Evolutionary conservation across 2,113 vertebrate species (phyloP), one percentile per base, ranked within the genome.

Genomic region (Microtus richardsoni): DNA sequence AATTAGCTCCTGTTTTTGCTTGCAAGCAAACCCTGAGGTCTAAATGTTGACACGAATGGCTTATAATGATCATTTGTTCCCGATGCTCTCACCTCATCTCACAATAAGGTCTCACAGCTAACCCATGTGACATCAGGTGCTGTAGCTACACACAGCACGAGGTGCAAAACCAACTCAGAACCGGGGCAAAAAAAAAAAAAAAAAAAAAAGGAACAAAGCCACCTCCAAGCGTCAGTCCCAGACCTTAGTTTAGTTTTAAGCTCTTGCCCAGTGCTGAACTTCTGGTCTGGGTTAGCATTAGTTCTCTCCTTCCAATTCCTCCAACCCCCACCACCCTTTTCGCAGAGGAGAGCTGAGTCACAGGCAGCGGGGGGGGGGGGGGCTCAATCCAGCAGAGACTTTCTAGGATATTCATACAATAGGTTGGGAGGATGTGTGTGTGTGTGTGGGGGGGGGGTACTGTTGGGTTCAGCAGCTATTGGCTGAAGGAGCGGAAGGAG

Each of bases 1-100:
- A 99, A 99, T 99, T 98, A 99, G 99, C 99, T 94, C 95, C 97
- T 89, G 97, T 78, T 98, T 98, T 74, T 96, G 98, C 98, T 98
- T 85, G 95, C 97, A 94, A 98, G 99, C 98, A 98, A 98, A 98
- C 98, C 98, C 97, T 97, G 91, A 98, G 97, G 98, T 98, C 97
- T 96, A 94, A 98, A 98, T 64, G 97, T 82, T 77, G 93, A 97
- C 98, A 97, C 49, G 96, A 98, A 98, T 94, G 97, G 97, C 96
- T 96, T 52, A n/a, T 94, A 97, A 98, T 83, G 96, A 98, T 97
- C 96, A 36, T 87, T 85, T 97, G 98, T 96, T 97, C 91, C 95
- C 0, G 1, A 73, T 11, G 90, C 97, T 97, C 97, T 97, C 97
- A 66, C 91, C 97, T 96, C 97, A 6, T 41, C 96, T 89, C 93